Percentiles rank a stretch among this genome's conserved stretches.
Conservation (phyloP, 2,797 vertebrate species). For the Paguma larvata region DNA sequence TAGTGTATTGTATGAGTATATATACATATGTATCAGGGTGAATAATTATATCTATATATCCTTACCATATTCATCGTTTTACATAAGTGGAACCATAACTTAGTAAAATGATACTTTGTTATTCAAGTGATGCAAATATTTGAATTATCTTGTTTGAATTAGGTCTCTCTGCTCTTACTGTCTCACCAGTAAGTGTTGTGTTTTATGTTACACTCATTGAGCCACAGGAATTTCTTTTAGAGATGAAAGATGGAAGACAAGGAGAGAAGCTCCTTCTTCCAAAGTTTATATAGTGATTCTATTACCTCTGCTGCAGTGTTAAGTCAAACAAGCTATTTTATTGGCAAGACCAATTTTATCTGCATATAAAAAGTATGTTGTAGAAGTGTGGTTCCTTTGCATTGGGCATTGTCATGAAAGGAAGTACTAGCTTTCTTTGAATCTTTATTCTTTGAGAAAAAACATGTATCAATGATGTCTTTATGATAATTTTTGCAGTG, state of each 20-base stretch:
- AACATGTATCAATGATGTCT: not conserved
- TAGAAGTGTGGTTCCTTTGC: not conserved
- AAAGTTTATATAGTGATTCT: conserved; percentile 1
- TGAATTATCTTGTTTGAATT: conserved; percentile 3
- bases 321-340: not conserved
- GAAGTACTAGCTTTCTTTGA: not conserved
- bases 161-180: not conserved
- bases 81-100: not conserved
- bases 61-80: not conserved
- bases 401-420: not conserved
- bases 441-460: conserved; percentile 12
- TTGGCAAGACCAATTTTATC: not conserved
- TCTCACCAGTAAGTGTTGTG: not conserved
- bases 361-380: not conserved
- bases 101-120: conserved; percentile 30
- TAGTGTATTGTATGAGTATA: not conserved
- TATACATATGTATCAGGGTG: not conserved
- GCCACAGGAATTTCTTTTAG: not conserved
- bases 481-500: not conserved
- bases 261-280: not conserved
- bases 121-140: not conserved
- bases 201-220: not conserved
- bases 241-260: conserved; percentile 5
- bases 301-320: not conserved
- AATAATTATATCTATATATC: not conserved